Evolutionary conservation across 2,113 vertebrate species (phyloP).

Genomic region (Panthera leo): DNA sequence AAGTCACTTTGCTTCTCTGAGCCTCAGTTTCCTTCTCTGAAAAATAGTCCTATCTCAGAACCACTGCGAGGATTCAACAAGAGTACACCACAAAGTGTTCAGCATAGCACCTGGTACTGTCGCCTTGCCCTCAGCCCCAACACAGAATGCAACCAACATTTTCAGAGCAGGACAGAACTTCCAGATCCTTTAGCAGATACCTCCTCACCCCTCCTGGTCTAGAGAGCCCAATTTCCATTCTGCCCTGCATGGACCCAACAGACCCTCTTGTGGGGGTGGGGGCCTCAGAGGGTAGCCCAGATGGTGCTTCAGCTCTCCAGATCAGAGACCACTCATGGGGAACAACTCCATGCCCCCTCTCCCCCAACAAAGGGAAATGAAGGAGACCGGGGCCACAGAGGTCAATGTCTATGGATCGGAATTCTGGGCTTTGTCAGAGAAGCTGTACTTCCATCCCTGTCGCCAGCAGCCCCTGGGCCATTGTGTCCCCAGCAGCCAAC

Average conservation of each 20-base stretch:
- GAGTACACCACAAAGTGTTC: not conserved
- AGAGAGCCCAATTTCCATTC: not conserved
- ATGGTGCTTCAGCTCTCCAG: not conserved
- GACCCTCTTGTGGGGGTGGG: not conserved
- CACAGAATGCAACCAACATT: not conserved
- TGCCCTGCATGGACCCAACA: too few relatives aligned
- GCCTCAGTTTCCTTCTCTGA: not conserved
- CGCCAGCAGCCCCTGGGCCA: not conserved
- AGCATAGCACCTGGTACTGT: not conserved
- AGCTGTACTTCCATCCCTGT: not conserved
- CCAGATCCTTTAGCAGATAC: not conserved
- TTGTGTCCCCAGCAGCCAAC: not conserved
- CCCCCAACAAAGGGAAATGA: not conserved
- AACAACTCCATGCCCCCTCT: not conserved
- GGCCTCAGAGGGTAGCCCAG: not conserved
- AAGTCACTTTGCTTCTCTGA: conserved; percentile 19
- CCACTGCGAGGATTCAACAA: not conserved
- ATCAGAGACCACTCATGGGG: not conserved
- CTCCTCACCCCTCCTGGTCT: not conserved
- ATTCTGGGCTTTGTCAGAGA: not conserved
- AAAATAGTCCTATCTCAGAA: not conserved
- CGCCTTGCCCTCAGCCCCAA: not conserved
- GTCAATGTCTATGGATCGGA: not conserved
- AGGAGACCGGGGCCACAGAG: not conserved
- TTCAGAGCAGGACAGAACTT: not conserved